A percentile compares a stretch with the other conserved stretches of the same genome.
Conservation (phyloP, 2,888 invertebrate species). For the Idaea aversata region DNA sequence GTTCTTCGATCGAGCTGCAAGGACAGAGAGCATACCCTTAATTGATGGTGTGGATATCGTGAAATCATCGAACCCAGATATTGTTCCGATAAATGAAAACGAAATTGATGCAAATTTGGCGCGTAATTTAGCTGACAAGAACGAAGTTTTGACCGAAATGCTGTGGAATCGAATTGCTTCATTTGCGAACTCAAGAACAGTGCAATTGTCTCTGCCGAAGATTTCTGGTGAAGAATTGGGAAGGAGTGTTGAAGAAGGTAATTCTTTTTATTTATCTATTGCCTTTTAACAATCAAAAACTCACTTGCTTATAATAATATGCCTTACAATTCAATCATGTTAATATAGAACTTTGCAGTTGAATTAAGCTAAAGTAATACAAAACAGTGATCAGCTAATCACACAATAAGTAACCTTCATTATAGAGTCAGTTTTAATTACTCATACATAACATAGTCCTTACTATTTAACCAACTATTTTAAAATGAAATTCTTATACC, state of each 20-base stretch:
- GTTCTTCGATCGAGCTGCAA: conserved; percentile 87
- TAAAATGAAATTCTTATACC: too few relatives aligned
- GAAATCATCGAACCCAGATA: conserved; percentile 69
- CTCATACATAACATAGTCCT: too few relatives aligned
- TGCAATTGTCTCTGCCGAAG: conserved; percentile 88
- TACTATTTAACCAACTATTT: too few relatives aligned
- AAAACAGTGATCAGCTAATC: too few relatives aligned
- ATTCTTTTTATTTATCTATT: conserved; percentile 18
- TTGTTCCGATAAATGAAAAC: conserved; percentile 80
- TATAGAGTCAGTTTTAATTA: too few relatives aligned
- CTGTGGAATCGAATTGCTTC: conserved; percentile 85
- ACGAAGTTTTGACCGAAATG: conserved; percentile 84
- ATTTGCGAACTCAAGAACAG: conserved; percentile 86
- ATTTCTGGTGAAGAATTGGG: conserved; percentile 84
- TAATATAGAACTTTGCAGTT: too few relatives aligned
- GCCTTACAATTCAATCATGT: too few relatives aligned
- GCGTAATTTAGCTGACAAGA: conserved; percentile 83
- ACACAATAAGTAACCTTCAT: too few relatives aligned
- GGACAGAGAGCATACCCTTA: conserved; percentile 82
- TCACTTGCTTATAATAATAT: too few relatives aligned
- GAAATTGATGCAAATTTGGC: conserved; percentile 85
- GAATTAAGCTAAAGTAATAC: too few relatives aligned
- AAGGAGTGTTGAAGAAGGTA: conserved; percentile 88
- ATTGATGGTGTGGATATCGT: conserved; percentile 85
- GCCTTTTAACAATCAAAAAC: neutral